Base-by-base conservation (phyloP, 1,140 invertebrate genomes). In the Temnothorax curvispinosus region DNA sequence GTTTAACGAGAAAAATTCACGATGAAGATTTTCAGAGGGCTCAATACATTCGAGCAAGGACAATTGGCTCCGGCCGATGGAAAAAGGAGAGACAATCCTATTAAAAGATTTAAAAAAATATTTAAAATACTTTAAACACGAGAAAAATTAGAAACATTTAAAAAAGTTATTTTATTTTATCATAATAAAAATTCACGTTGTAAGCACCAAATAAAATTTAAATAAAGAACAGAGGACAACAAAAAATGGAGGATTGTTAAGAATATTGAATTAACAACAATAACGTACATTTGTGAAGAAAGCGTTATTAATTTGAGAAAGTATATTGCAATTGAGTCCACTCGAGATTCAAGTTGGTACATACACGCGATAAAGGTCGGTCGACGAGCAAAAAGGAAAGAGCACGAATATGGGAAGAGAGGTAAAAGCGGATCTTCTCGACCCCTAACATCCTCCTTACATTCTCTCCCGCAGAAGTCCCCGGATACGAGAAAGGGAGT, bases 381-480 rank as follows among this genome's bases (percentile, higher is more conserved):
- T 9, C 52, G 27, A 18, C 41, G 67, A 74, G 71, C 69, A 75
- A 85, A 50, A 15, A 44, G 44, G 11, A 32, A 7, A 32, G 44
- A 62, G 11, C 32, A 18, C 50, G n/a, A 64, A 41, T 60, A 62
- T 47, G 52, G 52, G 56, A 85, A 78, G 56, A 71, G 56, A 71
- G 62, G 35, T 60, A 87, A 72, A 85, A 69, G 92, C 91, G 82
- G 58, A 76, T 85, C 74, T 60, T 87, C 67, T 60, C 60, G 44
- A 50, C n/a, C 62, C 67, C 27, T 47, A 35, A 65, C 75, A 60
- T 87, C 85, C 91, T 91, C 87, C 88, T 92, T 91, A 92, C 92
- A 85, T 92, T 90, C 85, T 86, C 86, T 87, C 72, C 67, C 72
- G 85, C 74, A 84, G 64, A 9, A 52, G 60, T 86, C 85, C 76